Conservation (phyloP, 2,888 invertebrate genomes). For the Lochmaea crataegi region DNA sequence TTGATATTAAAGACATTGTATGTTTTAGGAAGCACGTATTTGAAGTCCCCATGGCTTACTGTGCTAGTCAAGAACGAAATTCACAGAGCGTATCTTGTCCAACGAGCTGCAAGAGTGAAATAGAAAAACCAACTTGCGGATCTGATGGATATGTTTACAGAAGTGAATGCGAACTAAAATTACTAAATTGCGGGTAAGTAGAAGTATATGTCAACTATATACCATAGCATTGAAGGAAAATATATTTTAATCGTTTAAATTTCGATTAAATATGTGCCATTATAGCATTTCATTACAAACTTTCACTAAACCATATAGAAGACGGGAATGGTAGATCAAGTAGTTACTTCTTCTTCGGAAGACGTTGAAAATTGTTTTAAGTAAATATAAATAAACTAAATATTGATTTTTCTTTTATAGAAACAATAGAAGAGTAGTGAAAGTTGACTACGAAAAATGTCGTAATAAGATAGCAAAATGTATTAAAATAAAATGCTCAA, state of each 20-base stretch:
- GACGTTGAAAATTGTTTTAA: no score
- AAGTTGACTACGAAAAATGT: conserved; percentile 86
- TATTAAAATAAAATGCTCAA: conserved; percentile 76
- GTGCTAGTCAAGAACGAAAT: conserved; percentile 80
- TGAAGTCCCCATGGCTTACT: conserved; percentile 91
- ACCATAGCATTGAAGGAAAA: no score
- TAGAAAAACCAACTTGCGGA: conserved; percentile 83
- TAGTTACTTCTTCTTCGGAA: not conserved
- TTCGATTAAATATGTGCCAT: no score
- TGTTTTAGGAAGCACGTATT: conserved; percentile 84
- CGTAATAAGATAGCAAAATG: conserved; percentile 80
- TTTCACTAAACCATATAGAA: no score
- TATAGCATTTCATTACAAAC: no score
- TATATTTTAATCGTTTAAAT: no score
- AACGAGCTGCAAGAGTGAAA: conserved; percentile 78
- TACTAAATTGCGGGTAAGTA: conserved; percentile 90
- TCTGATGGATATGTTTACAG: conserved; percentile 90
- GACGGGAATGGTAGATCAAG: no score
- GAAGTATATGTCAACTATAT: no score
- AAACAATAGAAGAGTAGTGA: conserved; percentile 71
- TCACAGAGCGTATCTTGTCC: conserved; percentile 75
- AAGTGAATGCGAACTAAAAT: conserved; percentile 88
- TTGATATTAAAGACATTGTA: not conserved
- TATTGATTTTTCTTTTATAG: conserved; percentile 40
- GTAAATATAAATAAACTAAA: not conserved